phyloP scores from a whole-genome alignment of 2,113 vertebrate genomes.

The Clarias batrachus region DNA sequence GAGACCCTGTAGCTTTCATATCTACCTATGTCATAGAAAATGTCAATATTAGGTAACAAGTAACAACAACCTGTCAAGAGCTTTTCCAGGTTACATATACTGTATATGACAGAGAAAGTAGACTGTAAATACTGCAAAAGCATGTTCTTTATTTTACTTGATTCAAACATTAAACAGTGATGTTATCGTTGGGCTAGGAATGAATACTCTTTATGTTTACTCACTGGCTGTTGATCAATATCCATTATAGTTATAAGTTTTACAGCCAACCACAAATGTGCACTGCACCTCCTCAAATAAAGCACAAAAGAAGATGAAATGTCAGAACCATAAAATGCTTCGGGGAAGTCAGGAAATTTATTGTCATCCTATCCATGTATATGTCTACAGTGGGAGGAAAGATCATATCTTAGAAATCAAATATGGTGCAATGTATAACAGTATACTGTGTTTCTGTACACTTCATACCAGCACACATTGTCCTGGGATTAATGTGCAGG shows the following conservation, averaged over 20 bases:
- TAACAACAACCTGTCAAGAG: not conserved
- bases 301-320: not conserved
- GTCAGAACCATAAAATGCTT: not conserved
- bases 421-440: not conserved
- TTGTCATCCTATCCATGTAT: not conserved
- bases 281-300: not conserved
- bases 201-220: constrained; percentile 16
- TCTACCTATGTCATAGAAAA: not conserved
- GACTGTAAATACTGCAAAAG: not conserved
- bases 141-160: not conserved
- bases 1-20: not conserved
- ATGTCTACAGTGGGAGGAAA: not conserved
- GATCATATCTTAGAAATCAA: not conserved
- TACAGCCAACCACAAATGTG: constrained; percentile 4
- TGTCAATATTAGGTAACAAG: not conserved
- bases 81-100: not conserved
- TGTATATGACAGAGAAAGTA: not conserved
- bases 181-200: not conserved
- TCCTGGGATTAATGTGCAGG: not conserved
- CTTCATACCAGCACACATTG: not conserved
- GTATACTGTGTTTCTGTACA: not conserved
- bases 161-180: not conserved
- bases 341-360: not conserved
- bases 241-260: constrained; percentile 8
- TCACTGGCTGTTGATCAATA: constrained; percentile 32